phyloP scores from a whole-genome alignment of 2,113 vertebrate genomes.

The Solea senegalensis region DNA sequence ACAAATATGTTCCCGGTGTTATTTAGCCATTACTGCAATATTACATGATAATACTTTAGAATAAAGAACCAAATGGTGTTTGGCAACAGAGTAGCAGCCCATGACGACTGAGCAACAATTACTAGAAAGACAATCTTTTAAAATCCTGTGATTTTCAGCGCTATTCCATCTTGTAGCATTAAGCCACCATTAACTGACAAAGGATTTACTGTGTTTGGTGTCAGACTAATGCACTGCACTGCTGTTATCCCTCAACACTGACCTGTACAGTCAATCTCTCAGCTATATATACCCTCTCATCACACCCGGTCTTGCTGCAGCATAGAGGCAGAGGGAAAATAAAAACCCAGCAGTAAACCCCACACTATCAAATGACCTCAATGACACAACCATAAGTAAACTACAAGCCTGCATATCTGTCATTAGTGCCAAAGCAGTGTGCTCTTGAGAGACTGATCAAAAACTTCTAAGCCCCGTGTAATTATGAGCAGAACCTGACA shows the following conservation, averaged over 20 bases:
- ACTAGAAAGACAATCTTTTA: constrained; percentile 65
- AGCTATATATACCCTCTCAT: constrained; percentile 36
- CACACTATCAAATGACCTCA: constrained; percentile 21
- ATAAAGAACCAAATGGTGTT: constrained; percentile 24
- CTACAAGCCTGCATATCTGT: not conserved
- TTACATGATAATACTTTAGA: constrained; percentile 1
- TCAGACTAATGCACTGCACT: constrained; percentile 45
- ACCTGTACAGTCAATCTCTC: constrained; percentile 53
- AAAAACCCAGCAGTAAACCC: constrained; percentile 10
- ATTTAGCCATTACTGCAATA: constrained; percentile 15
- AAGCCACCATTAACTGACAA: constrained; percentile 72
- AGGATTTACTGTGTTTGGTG: constrained; percentile 62
- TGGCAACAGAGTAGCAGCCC: constrained; percentile 25
- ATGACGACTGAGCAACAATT: constrained; percentile 57
- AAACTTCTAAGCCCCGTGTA: constrained; percentile 61
- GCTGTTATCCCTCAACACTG: constrained; percentile 44
- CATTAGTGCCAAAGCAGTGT: constrained; percentile 34
- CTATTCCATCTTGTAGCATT: constrained; percentile 54
- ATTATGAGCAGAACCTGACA: constrained; percentile 49
- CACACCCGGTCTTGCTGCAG: constrained; percentile 8
- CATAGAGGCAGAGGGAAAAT: constrained; percentile 11
- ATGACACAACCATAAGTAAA: constrained; percentile 14
- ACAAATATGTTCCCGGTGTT: constrained; percentile 11
- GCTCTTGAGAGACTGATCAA: constrained; percentile 55
- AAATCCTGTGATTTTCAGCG: constrained; percentile 58